phyloP scores from a whole-genome alignment of 2,797 vertebrate genomes.

The Manis javanica region DNA sequence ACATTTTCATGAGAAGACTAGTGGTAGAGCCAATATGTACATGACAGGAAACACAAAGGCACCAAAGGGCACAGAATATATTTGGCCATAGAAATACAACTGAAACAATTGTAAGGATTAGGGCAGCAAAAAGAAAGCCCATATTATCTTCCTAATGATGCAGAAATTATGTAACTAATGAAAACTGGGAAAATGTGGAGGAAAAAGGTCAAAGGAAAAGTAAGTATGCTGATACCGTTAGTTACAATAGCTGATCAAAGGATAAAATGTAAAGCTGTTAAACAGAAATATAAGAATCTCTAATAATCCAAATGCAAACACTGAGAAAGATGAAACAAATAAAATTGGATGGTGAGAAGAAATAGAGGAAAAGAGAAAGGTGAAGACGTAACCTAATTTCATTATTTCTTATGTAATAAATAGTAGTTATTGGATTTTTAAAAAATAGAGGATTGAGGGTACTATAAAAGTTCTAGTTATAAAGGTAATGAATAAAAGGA shows the following conservation, averaged over 20 bases:
- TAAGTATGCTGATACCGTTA: neutral
- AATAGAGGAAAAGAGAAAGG: neutral
- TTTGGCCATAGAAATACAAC: neutral
- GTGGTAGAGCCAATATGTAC: neutral
- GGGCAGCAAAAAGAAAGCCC: neutral
- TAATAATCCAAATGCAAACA: neutral
- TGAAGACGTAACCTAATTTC: neutral
- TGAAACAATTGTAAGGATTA: neutral
- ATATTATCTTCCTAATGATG: neutral
- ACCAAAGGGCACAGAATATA: neutral
- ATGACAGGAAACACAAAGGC: neutral
- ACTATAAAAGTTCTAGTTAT: neutral
- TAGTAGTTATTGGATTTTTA: neutral
- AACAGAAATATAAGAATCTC: neutral
- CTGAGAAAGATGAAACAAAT: neutral
- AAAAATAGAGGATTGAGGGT: neutral
- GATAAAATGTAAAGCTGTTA: neutral
- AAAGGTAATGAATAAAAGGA: neutral
- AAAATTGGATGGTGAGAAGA: neutral
- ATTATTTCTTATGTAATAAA: neutral
- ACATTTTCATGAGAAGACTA: neutral
- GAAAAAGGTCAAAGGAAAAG: neutral
- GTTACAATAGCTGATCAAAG: neutral
- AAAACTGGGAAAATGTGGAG: neutral
- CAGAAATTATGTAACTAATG: neutral